Base-by-base conservation (phyloP, 2,797 vertebrate species). In the Eremophila alpestris region DNA sequence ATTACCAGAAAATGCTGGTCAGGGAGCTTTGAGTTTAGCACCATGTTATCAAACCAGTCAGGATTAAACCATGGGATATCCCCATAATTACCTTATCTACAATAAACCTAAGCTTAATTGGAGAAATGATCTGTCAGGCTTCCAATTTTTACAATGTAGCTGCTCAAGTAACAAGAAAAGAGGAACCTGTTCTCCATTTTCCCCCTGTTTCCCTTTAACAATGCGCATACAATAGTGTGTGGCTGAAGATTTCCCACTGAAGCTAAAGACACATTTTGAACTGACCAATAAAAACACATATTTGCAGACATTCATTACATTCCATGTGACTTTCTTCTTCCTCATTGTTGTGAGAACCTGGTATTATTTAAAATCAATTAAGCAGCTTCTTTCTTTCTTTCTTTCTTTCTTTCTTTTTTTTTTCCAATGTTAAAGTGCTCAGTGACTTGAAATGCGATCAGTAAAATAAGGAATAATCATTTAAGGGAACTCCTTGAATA, bases 21-120 rank as follows among this genome's bases (percentile, higher is more conserved):
- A 83, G 46, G 45, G 38, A 64, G 76, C 83, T 91, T 75, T 96
- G 74, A 87, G 18, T 65, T 95, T 89, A 97, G 74, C 49, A 92
- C 40, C 11, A 62, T 17, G 32, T 43, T 80, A 93, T 62, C 56
- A 93, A 96, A 75, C 0, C 83, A 91, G 32, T 34, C 46, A 86
- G 59, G 86, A 95, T 90, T 87, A 87, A 51, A 68, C 24, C 60
- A 69, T 54, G 40, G 27, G 81, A 70, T 85, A 77, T 29, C n/a
- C 45, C 34, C 7, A 16, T 93, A 93, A 94, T 73, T 83, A 94
- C 12, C 79, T 83, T 74, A 89, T 54, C 85, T 79, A 63, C 20
- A 83, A 26, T 55, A 92, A 78, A 48, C 13, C 46, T 48, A 60
- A 8, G 26, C 24, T 84, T 95, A 90, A 87, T 40, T 83, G 52